Base-by-base conservation (phyloP, 2,113 vertebrate species). In the Rhegmatorhina hoffmannsi region DNA sequence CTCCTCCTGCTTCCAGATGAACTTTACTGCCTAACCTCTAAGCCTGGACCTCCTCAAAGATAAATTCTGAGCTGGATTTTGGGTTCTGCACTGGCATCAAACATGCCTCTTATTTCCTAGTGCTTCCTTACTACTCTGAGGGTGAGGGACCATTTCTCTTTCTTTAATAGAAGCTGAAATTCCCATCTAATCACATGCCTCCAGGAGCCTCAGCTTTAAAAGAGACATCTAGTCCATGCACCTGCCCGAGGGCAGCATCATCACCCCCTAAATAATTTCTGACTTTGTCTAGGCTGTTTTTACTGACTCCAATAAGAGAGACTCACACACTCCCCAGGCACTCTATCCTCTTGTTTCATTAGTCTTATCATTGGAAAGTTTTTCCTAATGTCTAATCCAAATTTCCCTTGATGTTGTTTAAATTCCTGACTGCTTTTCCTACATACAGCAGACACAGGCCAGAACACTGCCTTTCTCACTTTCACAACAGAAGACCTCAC, bases 301-400 rank as follows among this genome's bases (percentile, higher is more conserved):
- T 97, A 97, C 95, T 89, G 84, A 97, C 96, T 97, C 92, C 94
- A 97, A 96, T 97, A 96, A 97, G 89, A 97, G 64, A 96, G 95
- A 97, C 95, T 96, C 91, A 77, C 53, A 18, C 4, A 9, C 64
- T 96, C 96, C 94, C 73, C 92, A 94, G 96, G 95, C 96, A 81
- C 80, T 97, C 84, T 70, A 31, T 89, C 73, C 91, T 92, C 66
- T 83, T 28, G 68, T 94, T 97, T 96, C 95, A 96, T 97, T 95
- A 96, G 94, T 95, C 89, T 96, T 94, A 97, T 72, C 92, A 81
- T 2, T 56, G 69, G 76, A 56, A 96, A 96, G 89, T 97, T 97
- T 94, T 88, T 89, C 89, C 84, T 94, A 93, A 96, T 84, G 76
- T 77, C 92, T 94, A 52, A 95, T 94, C 84, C 88, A 52, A 95